Conservation (phyloP, 2,888 invertebrate species). For the Busseola fusca region DNA sequence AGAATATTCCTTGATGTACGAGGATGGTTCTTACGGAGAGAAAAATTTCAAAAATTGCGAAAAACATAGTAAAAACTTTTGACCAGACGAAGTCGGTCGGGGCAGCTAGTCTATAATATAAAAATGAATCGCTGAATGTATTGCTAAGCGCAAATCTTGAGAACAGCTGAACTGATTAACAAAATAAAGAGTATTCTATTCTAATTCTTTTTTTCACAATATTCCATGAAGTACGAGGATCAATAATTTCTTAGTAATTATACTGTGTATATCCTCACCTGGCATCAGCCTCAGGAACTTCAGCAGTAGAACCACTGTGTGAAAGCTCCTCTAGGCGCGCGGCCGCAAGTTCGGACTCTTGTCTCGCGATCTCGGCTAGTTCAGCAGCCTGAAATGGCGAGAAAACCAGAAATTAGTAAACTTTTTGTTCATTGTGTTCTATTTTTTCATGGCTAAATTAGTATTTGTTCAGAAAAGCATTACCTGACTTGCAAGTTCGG, state of each 20-base stretch:
- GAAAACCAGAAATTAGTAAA: not conserved
- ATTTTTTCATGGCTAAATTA: not conserved
- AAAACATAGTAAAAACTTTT: no score
- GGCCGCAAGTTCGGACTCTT: constrained; percentile 89
- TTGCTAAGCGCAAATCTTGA: no score
- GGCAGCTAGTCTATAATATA: no score
- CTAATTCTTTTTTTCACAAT: no score
- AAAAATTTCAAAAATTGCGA: no score
- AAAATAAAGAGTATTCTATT: no score
- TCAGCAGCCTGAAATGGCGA: constrained; percentile 89
- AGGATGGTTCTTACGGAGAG: no score
- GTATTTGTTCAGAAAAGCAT: not conserved
- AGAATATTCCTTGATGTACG: no score
- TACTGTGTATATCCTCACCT: constrained; percentile 66
- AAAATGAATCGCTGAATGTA: no score
- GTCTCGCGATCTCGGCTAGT: constrained; percentile 90
- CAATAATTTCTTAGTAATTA: not conserved
- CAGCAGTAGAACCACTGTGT: constrained; percentile 80
- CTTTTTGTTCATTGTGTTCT: not conserved
- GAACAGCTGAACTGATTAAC: no score
- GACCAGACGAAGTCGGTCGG: no score
- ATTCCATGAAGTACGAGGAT: no score
- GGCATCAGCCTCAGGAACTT: constrained; percentile 78
- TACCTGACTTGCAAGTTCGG: constrained; percentile 91
- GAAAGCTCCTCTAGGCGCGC: constrained; percentile 89